These are phyloP conservation scores for Xiphophorus hellerii DNA, from an alignment of 2,113 vertebrate species.

Conservation along the genomic window DNA sequence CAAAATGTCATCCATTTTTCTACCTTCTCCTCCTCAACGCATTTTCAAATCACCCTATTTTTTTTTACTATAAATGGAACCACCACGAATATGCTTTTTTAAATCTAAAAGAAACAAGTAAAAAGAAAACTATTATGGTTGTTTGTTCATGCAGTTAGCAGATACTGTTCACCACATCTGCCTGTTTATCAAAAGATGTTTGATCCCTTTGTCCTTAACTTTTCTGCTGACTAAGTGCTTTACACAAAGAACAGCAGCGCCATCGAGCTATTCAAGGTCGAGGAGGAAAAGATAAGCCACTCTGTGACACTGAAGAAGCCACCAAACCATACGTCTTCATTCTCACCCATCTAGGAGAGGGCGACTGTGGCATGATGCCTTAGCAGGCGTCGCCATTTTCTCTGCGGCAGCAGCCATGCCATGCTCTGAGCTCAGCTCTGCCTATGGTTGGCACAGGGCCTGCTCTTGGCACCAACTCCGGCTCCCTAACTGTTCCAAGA, in stretches of 20 bases:
- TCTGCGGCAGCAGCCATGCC: conserved; percentile 76
- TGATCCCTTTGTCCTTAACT: conserved; percentile 19
- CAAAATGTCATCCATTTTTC: conserved; percentile 70
- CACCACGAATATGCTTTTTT: conserved; percentile 14
- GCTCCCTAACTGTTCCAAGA: conserved; percentile 66
- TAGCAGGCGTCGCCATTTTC: conserved; percentile 72
- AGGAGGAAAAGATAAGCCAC: conserved; percentile 18
- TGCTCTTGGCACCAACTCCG: conserved; percentile 65
- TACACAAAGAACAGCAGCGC: conserved; percentile 36
- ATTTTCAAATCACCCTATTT: conserved; percentile 14
- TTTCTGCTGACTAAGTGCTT: conserved; percentile 31
- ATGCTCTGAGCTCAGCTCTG: conserved; percentile 72
- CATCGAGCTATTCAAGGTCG: conserved; percentile 56
- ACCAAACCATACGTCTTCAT: conserved; percentile 29
- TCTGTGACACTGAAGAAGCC: conserved; percentile 37
- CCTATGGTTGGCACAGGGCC: conserved; percentile 76
- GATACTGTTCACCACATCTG: conserved; percentile 12
- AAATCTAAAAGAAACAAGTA: conserved; percentile 18
- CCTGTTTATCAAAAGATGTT: conserved; percentile 34
- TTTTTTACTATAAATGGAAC: conserved; percentile 16
- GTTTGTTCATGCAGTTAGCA: conserved; percentile 32
- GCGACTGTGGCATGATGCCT: conserved; percentile 58
- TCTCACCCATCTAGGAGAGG: conserved; percentile 36
- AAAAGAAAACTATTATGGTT: neutral
- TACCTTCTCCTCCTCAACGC: conserved; percentile 27